phyloP scores from a whole-genome alignment of 1,140 invertebrate genomes.

The Contarinia nasturtii region DNA sequence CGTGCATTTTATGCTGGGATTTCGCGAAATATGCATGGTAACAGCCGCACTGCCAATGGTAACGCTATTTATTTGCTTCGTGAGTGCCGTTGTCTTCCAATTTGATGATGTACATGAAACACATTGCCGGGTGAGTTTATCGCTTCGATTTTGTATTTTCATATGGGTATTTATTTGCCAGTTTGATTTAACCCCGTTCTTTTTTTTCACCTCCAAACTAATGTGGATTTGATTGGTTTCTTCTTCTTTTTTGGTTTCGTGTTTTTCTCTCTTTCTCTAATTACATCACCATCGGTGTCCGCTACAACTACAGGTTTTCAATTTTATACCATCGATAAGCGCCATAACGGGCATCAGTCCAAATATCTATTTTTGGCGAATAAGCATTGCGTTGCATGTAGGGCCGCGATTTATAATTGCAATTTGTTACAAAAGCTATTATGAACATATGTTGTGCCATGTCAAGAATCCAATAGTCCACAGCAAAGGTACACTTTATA shows the following conservation, averaged over 20 bases:
- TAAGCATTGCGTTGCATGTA: slow-evolving; percentile 75
- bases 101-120: slow-evolving; percentile 83
- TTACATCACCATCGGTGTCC: too few relatives aligned
- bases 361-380: slow-evolving; percentile 79
- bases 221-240: background rate
- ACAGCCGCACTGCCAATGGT: slow-evolving; percentile 63
- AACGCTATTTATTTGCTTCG: slow-evolving; percentile 65
- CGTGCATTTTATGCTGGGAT: slow-evolving; percentile 19
- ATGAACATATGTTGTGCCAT: slow-evolving; percentile 41
- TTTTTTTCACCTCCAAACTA: too few relatives aligned
- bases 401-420: slow-evolving; percentile 71
- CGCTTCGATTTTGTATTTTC: too few relatives aligned
- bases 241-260: too few relatives aligned
- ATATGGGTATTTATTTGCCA: too few relatives aligned
- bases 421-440: slow-evolving; percentile 65
- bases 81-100: slow-evolving; percentile 73
- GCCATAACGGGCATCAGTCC: slow-evolving; percentile 79
- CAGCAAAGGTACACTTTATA: slow-evolving; percentile 32
- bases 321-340: slow-evolving; percentile 80
- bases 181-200: too few relatives aligned
- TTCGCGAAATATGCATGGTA: slow-evolving; percentile 52
- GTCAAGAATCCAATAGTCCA: slow-evolving; percentile 32
- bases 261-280: too few relatives aligned
- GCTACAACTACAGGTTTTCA: slow-evolving; percentile 79
- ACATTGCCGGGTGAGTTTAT: slow-evolving; percentile 60